phyloP scores from a whole-genome alignment of 2,888 invertebrate species.

The Heterodera filipjevi region DNA sequence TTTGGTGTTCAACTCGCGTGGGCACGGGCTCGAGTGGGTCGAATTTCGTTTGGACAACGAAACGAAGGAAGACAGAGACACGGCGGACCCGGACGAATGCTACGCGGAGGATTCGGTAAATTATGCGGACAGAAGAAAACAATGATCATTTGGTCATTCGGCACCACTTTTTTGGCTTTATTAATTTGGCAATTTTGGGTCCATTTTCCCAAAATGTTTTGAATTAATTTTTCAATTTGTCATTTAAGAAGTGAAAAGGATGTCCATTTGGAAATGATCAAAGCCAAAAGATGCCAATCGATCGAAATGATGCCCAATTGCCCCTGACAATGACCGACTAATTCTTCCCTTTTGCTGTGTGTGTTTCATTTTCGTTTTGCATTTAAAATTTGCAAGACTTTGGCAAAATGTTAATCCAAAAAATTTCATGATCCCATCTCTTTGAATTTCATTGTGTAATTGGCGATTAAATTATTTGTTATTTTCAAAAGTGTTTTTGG shows the following conservation, averaged over 20 bases:
- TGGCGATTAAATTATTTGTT: no score
- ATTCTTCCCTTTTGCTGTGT: no score
- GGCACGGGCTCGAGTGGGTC: not conserved
- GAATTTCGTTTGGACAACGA: conserved; percentile 12
- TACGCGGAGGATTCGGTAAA: not conserved
- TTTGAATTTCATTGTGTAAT: no score
- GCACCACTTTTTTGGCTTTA: not conserved
- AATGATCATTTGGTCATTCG: not conserved
- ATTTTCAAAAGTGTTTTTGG: no score
- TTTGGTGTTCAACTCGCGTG: conserved; percentile 16
- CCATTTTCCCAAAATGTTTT: conserved; percentile 15
- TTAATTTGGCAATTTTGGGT: no score
- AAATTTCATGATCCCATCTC: no score
- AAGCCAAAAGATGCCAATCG: no score
- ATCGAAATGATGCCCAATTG: no score
- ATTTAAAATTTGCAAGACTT: no score
- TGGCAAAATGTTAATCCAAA: not conserved
- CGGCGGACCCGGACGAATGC: not conserved
- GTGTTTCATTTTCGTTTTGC: no score
- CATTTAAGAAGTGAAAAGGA: not conserved
- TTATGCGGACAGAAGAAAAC: not conserved
- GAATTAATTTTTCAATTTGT: conserved; percentile 20
- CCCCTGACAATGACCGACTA: no score
- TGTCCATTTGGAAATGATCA: no score
- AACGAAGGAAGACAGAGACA: not conserved